phyloP scores from a whole-genome alignment of 1,140 invertebrate species.

The Drosophila nasuta region DNA sequence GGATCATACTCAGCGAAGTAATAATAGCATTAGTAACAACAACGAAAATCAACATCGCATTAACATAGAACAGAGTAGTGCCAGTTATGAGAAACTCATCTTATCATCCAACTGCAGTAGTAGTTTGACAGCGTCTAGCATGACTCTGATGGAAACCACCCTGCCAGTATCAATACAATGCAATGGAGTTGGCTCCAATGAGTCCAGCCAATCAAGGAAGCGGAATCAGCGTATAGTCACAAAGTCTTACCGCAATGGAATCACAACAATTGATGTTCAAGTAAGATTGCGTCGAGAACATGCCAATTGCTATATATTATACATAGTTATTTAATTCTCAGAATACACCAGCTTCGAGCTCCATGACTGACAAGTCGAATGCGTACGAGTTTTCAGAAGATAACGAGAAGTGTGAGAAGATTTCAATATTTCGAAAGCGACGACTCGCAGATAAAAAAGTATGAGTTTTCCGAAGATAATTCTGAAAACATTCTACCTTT shows the following conservation, averaged over 20 bases:
- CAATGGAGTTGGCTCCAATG: constrained; percentile 46
- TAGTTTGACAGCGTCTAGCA: constrained; percentile 12
- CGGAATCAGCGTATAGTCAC: constrained; percentile 79
- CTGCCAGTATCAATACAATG: constrained; percentile 49
- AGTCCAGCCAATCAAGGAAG: constrained; percentile 61
- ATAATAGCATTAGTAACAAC: constrained; percentile 41
- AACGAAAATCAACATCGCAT: constrained; percentile 31
- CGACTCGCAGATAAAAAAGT: constrained; percentile 95
- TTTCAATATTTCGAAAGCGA: constrained; percentile 92
- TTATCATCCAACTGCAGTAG: constrained; percentile 61
- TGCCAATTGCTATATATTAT: not conserved
- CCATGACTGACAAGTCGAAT: constrained; percentile 85
- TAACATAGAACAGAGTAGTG: constrained; percentile 15
- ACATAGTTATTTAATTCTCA: not conserved
- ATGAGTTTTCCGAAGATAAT: constrained; percentile 95
- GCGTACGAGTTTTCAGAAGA: constrained; percentile 95
- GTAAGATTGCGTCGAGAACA: constrained; percentile 15
- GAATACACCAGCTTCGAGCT: constrained; percentile 55
- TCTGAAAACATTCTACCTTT: constrained; percentile 94
- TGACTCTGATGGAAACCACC: constrained; percentile 57
- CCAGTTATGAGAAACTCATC: constrained; percentile 56
- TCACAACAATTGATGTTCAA: constrained; percentile 78
- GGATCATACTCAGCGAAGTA: constrained; percentile 62
- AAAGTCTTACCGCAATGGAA: constrained; percentile 79
- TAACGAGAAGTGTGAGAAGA: constrained; percentile 92